Percentiles rank a stretch among this genome's conserved stretches.
Evolutionary conservation across 2,797 vertebrate species (phyloP).

Genomic region (Balearica regulorum): DNA sequence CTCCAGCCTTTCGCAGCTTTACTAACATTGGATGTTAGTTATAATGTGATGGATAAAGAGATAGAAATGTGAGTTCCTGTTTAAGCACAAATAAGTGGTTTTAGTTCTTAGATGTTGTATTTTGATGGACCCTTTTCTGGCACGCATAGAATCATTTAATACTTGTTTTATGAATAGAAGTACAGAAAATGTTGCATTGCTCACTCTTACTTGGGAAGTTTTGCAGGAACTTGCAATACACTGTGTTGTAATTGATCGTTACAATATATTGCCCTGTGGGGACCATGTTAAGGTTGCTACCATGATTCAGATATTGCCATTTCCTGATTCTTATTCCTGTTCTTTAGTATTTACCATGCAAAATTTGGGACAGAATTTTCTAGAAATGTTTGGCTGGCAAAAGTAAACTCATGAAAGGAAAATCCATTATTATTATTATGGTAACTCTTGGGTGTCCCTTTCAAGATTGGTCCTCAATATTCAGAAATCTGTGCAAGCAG

Average conservation of each 20-base stretch:
- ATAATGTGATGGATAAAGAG: not conserved
- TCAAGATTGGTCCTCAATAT: not conserved
- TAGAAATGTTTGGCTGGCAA: not conserved
- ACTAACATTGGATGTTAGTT: not conserved
- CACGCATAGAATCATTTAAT: not conserved
- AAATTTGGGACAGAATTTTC: not conserved
- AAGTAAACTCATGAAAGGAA: not conserved
- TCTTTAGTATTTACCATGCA: not conserved
- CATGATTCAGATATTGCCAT: not conserved
- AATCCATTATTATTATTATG: not conserved
- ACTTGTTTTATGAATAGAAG: not conserved
- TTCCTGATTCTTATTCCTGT: not conserved
- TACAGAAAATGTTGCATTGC: not conserved
- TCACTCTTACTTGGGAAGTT: not conserved
- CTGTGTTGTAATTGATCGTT: not conserved
- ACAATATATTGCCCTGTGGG: not conserved
- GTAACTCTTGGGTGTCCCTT: not conserved
- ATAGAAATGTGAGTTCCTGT: not conserved
- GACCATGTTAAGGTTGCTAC: not conserved
- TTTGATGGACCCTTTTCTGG: not conserved
- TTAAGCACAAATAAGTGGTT: not conserved
- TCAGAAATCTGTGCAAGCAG: not conserved
- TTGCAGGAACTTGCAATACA: not conserved
- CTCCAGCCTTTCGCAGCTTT: not conserved
- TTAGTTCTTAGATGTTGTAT: not conserved